Evolutionary conservation across 1,140 invertebrate genomes (phyloP).

Genomic region (Drosophila baimaii): DNA sequence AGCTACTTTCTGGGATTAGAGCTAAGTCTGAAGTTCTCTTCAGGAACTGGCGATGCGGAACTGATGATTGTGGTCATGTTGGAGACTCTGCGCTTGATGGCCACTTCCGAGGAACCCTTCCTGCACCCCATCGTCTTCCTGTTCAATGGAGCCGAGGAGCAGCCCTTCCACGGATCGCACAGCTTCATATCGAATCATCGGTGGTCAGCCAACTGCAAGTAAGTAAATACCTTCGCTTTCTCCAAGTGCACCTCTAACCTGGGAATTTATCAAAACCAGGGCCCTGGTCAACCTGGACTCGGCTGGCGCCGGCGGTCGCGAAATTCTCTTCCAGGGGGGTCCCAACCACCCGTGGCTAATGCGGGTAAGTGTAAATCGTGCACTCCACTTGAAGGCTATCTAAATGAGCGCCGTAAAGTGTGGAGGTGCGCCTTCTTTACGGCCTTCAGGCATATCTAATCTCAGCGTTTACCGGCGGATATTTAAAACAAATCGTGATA

Average conservation of each 20-base stretch:
- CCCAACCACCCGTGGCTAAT: slow-evolving; percentile 96
- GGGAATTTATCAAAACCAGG: slow-evolving; percentile 67
- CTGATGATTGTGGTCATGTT: slow-evolving; percentile 90
- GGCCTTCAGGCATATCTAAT: slow-evolving; percentile 16
- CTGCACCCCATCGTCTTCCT: slow-evolving; percentile 91
- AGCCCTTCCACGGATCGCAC: slow-evolving; percentile 92
- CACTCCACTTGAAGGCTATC: slow-evolving; percentile 28
- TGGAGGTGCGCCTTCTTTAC: slow-evolving; percentile 13
- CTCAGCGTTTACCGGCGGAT: not conserved
- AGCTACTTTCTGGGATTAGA: fast-evolving
- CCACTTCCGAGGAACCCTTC: slow-evolving; percentile 86
- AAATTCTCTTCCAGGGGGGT: slow-evolving; percentile 97
- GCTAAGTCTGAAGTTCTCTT: not conserved
- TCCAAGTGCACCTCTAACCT: not conserved
- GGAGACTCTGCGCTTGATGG: slow-evolving; percentile 92
- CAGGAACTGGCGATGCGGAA: slow-evolving; percentile 93
- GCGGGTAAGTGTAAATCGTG: slow-evolving; percentile 85
- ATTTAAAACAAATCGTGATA: slow-evolving; percentile 32
- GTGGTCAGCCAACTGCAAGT: slow-evolving; percentile 84
- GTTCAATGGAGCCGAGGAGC: slow-evolving; percentile 97
- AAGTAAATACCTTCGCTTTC: slow-evolving; percentile 16
- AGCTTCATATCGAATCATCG: slow-evolving; percentile 96
- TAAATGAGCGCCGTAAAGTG: slow-evolving; percentile 17
- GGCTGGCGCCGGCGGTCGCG: slow-evolving; percentile 96
- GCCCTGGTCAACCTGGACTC: slow-evolving; percentile 97